These are phyloP conservation scores for Onychorhynchus coronatus DNA, from an alignment of 2,113 vertebrate species.

Conservation along the genomic window DNA sequence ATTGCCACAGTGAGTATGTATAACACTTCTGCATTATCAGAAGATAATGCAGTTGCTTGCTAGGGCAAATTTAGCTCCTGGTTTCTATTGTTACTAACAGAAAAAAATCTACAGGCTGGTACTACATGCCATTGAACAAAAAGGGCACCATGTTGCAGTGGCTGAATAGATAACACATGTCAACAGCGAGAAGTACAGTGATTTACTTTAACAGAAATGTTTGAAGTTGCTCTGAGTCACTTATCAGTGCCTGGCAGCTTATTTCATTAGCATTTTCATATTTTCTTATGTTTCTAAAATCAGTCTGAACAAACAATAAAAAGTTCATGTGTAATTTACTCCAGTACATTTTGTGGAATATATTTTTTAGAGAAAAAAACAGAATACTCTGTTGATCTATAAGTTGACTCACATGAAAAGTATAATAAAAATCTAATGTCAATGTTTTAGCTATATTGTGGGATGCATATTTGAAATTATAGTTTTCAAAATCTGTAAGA, in stretches of 20 bases:
- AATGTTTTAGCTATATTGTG: neutral
- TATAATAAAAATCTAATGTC: neutral
- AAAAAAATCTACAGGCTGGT: neutral
- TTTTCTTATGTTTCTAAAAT: slow-evolving; percentile 36
- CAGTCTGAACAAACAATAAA: slow-evolving; percentile 20
- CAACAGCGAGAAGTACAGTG: neutral
- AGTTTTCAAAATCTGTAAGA: neutral
- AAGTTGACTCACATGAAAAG: neutral
- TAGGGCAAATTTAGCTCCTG: neutral
- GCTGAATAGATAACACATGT: slow-evolving; percentile 46
- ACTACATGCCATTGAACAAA: neutral
- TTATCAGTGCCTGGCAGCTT: slow-evolving; percentile 63
- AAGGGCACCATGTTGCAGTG: neutral
- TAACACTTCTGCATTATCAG: neutral
- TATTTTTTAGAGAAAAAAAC: neutral
- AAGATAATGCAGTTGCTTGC: neutral
- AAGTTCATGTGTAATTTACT: neutral
- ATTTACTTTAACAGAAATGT: slow-evolving; percentile 48
- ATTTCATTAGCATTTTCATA: slow-evolving; percentile 67
- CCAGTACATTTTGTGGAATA: neutral
- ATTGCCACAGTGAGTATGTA: neutral
- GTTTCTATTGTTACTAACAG: neutral
- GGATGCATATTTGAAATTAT: neutral
- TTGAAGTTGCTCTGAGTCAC: slow-evolving; percentile 55
- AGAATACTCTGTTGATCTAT: neutral